These are phyloP conservation scores for Athalia circularis DNA, from an alignment of 2,888 invertebrate species.

Conservation along the genomic window DNA sequence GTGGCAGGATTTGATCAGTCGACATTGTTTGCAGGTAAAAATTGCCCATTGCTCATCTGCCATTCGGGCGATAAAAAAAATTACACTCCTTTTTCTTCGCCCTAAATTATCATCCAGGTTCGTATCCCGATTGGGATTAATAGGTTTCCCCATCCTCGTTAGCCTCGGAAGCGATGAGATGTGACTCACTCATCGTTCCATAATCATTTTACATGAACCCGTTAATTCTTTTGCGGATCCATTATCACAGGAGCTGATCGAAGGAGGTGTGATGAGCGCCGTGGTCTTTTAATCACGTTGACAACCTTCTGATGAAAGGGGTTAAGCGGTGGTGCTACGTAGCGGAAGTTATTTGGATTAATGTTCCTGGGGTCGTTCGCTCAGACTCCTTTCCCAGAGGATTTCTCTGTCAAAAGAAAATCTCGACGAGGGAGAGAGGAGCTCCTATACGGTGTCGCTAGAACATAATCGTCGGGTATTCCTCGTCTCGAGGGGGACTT, in stretches of 20 bases:
- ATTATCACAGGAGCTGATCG: constrained; percentile 26
- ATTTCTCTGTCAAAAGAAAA: constrained; percentile 26
- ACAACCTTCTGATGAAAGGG: constrained; percentile 49
- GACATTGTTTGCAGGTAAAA: too few species aligned
- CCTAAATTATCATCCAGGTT: too few species aligned
- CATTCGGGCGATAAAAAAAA: too few species aligned
- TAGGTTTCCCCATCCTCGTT: too few species aligned
- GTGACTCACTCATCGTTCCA: too few species aligned
- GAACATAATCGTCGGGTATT: constrained; percentile 24
- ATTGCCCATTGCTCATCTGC: too few species aligned
- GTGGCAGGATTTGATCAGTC: too few species aligned
- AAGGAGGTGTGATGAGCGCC: not conserved
- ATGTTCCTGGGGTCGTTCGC: constrained; percentile 51
- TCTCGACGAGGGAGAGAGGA: not conserved
- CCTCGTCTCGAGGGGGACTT: constrained; percentile 23
- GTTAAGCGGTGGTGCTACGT: constrained; percentile 54
- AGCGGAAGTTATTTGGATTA: constrained; percentile 65
- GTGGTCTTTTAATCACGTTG: constrained; percentile 49
- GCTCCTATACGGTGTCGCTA: constrained; percentile 11
- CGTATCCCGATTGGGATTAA: too few species aligned
- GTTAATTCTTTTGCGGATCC: not conserved
- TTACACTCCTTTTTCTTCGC: too few species aligned
- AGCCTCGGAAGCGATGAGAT: too few species aligned
- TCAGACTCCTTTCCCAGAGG: constrained; percentile 26
- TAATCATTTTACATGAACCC: too few species aligned